Base-by-base conservation (phyloP, 2,113 vertebrate species). In the Myotis brandtii region DNA sequence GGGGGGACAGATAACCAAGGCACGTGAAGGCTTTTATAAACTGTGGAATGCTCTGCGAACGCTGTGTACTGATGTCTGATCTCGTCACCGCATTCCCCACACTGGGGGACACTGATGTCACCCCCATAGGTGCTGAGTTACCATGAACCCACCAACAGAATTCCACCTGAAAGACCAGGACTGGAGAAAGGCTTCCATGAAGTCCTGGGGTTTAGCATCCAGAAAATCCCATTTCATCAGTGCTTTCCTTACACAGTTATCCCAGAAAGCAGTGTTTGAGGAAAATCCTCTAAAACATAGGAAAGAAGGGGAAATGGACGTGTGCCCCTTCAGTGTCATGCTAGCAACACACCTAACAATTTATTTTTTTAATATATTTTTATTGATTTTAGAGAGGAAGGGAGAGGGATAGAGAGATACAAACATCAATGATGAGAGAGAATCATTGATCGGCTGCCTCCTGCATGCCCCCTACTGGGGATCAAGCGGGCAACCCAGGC, bases 11-110 rank as follows among this genome's bases (percentile, higher is more conserved):
- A 13, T 4, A 66, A n/a, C 32, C 10, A 16, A 34, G 69, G 21
- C 9, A 6, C 0, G 0, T 0, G 21, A 6, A 66, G 17, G 50
- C 32, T 91, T 43, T 30, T 37, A 9, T 13, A 34, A 8, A 46
- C 34, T 20, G 32, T 4, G 9, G 30, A 34, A 66, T 9, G 67
- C 11, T 9, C n/a, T 13, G 9, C 46, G 46, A 25, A 62, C 2
- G 0, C 21, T 16, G 5, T 2, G 0, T 9, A 1, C 9, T 0
- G 9, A 20, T 0, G 8, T 8, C 1, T 32, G 27, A 0, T 37
- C 1, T 10, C 7, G 17, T 14, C 14, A 1, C 1, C 0, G 0
- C 0, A 1, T 10, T 20, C 30, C 67, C 30, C 48, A 18, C 12
- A 1, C 2, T 5, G 50, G 34, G 20, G 43, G 16, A 34, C 17